Evolutionary conservation across 1,140 invertebrate species (phyloP), one percentile per base, ranked within the genome.

Genomic region (Camponotus vicinus): DNA sequence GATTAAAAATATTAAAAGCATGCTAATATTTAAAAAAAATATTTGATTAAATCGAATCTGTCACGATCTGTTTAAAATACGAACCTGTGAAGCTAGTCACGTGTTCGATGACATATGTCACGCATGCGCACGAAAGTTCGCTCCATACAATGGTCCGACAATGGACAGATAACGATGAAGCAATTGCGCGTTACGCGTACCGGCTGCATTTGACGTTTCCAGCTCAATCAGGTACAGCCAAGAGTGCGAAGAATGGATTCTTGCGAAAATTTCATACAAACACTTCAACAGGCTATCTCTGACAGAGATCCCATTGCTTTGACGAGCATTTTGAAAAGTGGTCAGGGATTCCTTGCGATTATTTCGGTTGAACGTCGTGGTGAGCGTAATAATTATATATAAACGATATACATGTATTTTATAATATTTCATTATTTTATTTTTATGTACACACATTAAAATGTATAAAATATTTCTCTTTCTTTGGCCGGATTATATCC

Each of bases 241-340:
- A 27, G 27, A 27, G 27, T 27, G 27, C n/a, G n/a, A 59, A 89
- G 4, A 9, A 94, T 94, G 93, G 90, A 94, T 45, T 85, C 86
- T 0, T 88, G 92, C 55, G 40, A 77, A 70, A 79, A 13, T 11
- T 93, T 93, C 66, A 73, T 93, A 40, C 40, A 88, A 27, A 89
- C 78, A 57, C 92, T 93, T 42, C n/a, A 21, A 27, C 75, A 49
- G 15, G 85, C 80, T 40, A 61, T 78, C 59, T 13, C 9, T 7
- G 71, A 70, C 11, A 85, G 61, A 73, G 82, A 91, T 32, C 67
- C 45, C 3, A 1, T 7, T 7, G 63, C 82, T 40, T 87, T 93
- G 40, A 27, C 9, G 0, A 76, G 67, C 40, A 76, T 90, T 40
- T 87, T 93, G 2, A 86, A 79, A n/a, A 52, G 87, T n/a, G 75